Conservation (phyloP, 2,797 vertebrate genomes). For the Chloroceryle inda region DNA sequence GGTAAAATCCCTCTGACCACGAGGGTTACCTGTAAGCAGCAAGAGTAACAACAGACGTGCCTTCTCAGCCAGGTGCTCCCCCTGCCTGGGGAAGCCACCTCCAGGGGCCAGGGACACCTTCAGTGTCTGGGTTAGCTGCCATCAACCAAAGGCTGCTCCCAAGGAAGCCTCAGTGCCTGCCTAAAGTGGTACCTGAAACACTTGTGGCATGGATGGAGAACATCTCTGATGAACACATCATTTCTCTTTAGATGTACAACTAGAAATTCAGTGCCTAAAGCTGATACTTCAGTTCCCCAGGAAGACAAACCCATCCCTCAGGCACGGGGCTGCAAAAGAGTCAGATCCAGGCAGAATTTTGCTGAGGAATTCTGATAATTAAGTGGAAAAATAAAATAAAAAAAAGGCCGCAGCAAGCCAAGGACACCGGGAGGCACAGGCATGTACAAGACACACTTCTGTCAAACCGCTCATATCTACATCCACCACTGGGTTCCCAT, state of each 20-base stretch:
- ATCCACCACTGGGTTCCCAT: accelerated
- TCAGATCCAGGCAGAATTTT: not conserved
- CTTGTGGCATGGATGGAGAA: not conserved
- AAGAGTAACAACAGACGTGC: not conserved
- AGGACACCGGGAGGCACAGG: not conserved
- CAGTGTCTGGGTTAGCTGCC: not conserved
- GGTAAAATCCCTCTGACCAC: not conserved
- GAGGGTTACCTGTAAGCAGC: not conserved
- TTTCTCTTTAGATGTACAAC: not conserved
- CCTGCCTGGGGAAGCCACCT: not conserved
- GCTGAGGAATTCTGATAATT: not conserved
- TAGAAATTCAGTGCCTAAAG: not conserved
- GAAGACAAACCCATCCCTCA: not conserved
- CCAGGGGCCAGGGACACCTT: not conserved
- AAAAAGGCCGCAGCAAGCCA: not conserved
- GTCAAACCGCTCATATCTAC: not conserved
- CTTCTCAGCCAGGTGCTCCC: not conserved
- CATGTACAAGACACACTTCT: not conserved
- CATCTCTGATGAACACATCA: not conserved
- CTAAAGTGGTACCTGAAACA: accelerated
- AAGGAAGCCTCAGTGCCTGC: not conserved
- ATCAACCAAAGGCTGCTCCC: not conserved
- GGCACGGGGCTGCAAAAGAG: not conserved
- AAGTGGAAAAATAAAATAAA: not conserved
- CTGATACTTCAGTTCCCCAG: not conserved